phyloP scores from a whole-genome alignment of 2,888 invertebrate species.

The Deilephila porcellus region DNA sequence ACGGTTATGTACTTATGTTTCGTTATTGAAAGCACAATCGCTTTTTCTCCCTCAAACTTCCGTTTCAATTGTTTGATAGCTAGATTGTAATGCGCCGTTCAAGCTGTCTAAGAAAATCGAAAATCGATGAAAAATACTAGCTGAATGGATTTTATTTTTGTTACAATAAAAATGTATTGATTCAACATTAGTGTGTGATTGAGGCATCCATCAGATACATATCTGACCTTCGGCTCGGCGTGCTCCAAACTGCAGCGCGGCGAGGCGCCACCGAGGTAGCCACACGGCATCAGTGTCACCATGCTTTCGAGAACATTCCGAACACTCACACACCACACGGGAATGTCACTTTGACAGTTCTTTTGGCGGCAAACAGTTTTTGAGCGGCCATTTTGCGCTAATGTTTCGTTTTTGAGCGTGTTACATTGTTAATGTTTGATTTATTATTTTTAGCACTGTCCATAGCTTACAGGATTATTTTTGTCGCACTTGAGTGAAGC shows the following conservation, averaged over 20 bases:
- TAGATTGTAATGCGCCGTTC: too few relatives aligned
- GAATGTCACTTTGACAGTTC: slow-evolving; percentile 76
- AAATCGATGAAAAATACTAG: too few relatives aligned
- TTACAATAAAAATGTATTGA: not conserved
- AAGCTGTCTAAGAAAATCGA: too few relatives aligned
- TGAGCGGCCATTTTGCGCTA: slow-evolving; percentile 70
- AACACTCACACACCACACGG: slow-evolving; percentile 61
- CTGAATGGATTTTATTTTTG: too few relatives aligned
- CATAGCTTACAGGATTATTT: slow-evolving; percentile 51
- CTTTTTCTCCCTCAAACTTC: not conserved
- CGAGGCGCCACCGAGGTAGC: slow-evolving; percentile 85
- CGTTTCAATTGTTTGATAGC: too few relatives aligned
- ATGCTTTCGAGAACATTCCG: slow-evolving; percentile 62
- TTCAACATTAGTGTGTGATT: slow-evolving; percentile 35
- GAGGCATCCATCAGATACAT: slow-evolving; percentile 40
- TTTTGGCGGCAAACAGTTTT: slow-evolving; percentile 69
- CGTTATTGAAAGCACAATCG: not conserved
- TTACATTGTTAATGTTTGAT: slow-evolving; percentile 29
- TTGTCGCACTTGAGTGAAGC: not conserved
- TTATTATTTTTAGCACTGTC: slow-evolving; percentile 53
- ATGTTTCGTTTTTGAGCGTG: slow-evolving; percentile 58
- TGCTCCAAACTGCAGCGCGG: slow-evolving; percentile 82
- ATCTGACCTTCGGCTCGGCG: slow-evolving; percentile 81
- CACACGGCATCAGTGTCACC: slow-evolving; percentile 89
- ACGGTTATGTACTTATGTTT: not conserved